Evolutionary conservation across 2,797 vertebrate species (phyloP), one percentile per base, ranked within the genome.

Genomic region (Steatocranus sp.): DNA sequence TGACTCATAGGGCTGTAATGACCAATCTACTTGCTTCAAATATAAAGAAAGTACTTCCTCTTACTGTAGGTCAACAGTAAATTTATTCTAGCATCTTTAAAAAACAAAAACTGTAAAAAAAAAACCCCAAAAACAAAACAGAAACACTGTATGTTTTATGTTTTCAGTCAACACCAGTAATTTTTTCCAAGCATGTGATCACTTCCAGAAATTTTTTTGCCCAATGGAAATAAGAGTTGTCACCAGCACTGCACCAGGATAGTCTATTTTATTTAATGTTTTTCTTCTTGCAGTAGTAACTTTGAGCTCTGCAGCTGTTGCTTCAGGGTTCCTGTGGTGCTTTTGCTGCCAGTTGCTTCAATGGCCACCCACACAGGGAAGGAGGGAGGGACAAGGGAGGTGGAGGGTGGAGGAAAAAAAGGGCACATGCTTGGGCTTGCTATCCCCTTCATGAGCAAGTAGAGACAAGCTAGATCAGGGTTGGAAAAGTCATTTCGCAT

Each of bases 371-470:
- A 95, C 89, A 85, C 7, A 85, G 85, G 81, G 82, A 53, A 54
- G 49, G 78, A 43, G 63, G 25, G 58, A 76, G 68, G 41, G 41
- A 58, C 36, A 11, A 36, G 56, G 46, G 43, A 18, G 80, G 46
- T 46, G 68, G 58, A 68, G 79, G 53, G 27, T 3, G 3, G 17
- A 38, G 58, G 36, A 34, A 49, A 43, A 32, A 7, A 66, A 48
- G 78, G 84, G 43, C 86, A 87, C 95, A 90, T 94, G 96, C 85
- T 81, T 25, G 88, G 90, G 84, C 95, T 92, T 93, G 95, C 81
- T 63, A 23, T 66, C n/a, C 75, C 80, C n/a, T 70, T 78, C 49
- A 36, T 11, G 46, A 81, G 48, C 51, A 56, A 70, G 50, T 79
- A 34, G 56, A 87, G 79, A 32, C 73, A 30, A 61, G 56, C 34